Evolutionary conservation across 1,140 invertebrate genomes (phyloP).

Genomic region (Drosophila orosa): DNA sequence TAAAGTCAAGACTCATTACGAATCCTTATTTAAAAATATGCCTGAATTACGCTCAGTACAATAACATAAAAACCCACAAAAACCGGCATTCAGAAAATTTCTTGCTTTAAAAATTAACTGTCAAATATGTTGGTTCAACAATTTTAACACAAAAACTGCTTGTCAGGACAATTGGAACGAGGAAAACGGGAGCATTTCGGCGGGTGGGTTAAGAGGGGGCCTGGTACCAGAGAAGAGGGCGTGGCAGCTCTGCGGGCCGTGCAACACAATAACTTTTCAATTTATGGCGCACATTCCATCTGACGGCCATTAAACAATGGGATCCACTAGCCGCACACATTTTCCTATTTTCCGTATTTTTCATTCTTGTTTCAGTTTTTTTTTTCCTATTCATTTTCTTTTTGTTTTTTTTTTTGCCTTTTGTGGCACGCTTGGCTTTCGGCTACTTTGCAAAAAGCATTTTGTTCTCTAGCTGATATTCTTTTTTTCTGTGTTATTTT

Average conservation of each 20-base stretch:
- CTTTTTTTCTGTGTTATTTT: conserved; percentile 26
- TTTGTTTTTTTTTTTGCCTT: conserved; percentile 25
- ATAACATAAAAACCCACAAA: conserved; percentile 22
- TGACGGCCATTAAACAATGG: conserved; percentile 82
- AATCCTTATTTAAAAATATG: conserved; percentile 2
- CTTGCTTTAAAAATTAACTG: conserved; percentile 75
- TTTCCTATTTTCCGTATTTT: conserved; percentile 74
- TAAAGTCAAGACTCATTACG: conserved; percentile 5
- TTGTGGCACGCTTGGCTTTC: conserved; percentile 60
- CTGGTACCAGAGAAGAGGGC: conserved; percentile 15
- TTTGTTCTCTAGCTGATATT: conserved; percentile 54
- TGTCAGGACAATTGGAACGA: conserved; percentile 66
- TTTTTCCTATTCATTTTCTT: conserved; percentile 16
- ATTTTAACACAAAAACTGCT: conserved; percentile 66
- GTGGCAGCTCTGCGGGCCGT: conserved; percentile 30
- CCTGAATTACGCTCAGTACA: neutral
- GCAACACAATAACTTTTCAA: conserved; percentile 81
- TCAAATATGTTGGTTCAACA: conserved; percentile 81
- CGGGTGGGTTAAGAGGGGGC: neutral
- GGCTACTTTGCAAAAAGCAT: conserved; percentile 80
- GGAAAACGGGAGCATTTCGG: conserved; percentile 15
- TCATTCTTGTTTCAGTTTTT: conserved; percentile 57
- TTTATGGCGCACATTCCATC: conserved; percentile 81
- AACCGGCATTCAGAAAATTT: conserved; percentile 49
- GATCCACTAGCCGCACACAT: conserved; percentile 62